These are phyloP conservation scores for Cremastinae sp. DNA, from an alignment of 2,888 invertebrate genomes.

Conservation along the genomic window DNA sequence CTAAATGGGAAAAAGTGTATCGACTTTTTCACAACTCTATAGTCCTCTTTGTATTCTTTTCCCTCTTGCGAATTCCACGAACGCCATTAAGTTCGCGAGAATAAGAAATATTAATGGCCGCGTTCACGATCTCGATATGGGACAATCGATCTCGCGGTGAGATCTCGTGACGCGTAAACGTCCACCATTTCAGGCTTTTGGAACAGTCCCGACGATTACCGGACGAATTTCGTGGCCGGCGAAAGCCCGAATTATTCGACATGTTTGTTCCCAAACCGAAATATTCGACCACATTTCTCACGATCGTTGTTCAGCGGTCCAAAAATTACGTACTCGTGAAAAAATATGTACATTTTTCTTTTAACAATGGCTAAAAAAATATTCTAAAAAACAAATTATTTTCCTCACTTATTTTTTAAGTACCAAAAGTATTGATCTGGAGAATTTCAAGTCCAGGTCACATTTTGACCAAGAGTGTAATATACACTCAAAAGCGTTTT, in stretches of 20 bases:
- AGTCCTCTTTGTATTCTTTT: not conserved
- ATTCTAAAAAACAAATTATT: too few relatives aligned
- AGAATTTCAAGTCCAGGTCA: not conserved
- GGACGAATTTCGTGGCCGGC: slow-evolving; percentile 4
- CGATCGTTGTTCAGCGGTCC: too few relatives aligned
- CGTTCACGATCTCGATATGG: slow-evolving; percentile 30
- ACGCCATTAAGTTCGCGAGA: slow-evolving; percentile 22
- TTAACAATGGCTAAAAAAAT: too few relatives aligned
- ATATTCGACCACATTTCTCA: too few relatives aligned
- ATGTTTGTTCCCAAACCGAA: not conserved
- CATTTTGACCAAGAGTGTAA: slow-evolving; percentile 31
- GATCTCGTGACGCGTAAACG: not conserved
- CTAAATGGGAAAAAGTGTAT: too few relatives aligned
- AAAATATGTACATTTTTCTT: too few relatives aligned
- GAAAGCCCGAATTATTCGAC: too few relatives aligned
- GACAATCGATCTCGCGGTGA: slow-evolving; percentile 28
- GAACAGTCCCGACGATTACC: slow-evolving; percentile 20
- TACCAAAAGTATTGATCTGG: too few relatives aligned
- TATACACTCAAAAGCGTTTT: not conserved
- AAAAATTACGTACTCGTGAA: too few relatives aligned
- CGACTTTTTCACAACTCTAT: not conserved
- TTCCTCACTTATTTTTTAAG: too few relatives aligned
- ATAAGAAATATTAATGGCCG: slow-evolving; percentile 13
- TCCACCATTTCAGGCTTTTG: slow-evolving; percentile 11
- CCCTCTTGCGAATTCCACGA: slow-evolving; percentile 17